phyloP scores from a whole-genome alignment of 2,888 invertebrate genomes.

The Dusona sp. region DNA sequence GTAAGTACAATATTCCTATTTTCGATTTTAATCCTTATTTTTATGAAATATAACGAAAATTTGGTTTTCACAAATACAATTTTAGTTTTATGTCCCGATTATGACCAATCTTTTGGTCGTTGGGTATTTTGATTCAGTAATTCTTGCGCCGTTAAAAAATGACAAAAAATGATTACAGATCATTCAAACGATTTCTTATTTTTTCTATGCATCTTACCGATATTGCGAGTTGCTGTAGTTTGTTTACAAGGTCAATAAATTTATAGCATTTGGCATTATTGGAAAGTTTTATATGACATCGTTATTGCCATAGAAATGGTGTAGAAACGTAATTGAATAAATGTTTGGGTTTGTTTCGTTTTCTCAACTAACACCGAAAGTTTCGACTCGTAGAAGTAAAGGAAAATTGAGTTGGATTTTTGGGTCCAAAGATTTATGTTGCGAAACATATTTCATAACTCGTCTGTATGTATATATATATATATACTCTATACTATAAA shows the following conservation, averaged over 20 bases:
- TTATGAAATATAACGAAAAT: background rate
- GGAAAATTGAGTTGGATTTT: background rate
- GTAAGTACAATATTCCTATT: slow-evolving; percentile 6
- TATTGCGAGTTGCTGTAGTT: too few relatives aligned
- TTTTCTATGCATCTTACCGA: background rate
- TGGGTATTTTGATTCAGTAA: background rate
- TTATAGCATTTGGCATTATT: background rate
- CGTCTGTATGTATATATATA: background rate
- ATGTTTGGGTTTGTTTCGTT: background rate
- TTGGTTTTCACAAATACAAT: background rate
- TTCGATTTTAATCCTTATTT: background rate
- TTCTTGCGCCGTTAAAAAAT: background rate
- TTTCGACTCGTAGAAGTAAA: background rate
- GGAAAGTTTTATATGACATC: background rate
- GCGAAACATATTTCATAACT: slow-evolving; percentile 4
- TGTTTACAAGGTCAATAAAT: background rate
- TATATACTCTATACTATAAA: too few relatives aligned
- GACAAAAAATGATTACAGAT: background rate
- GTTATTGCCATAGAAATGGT: background rate
- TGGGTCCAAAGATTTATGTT: background rate
- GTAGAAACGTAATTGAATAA: background rate
- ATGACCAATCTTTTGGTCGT: too few relatives aligned
- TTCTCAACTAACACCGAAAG: background rate
- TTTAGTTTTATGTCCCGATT: too few relatives aligned
- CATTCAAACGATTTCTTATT: background rate